Evolutionary conservation across 2,888 invertebrate genomes (phyloP).

Genomic region (Acleris holmiana): DNA sequence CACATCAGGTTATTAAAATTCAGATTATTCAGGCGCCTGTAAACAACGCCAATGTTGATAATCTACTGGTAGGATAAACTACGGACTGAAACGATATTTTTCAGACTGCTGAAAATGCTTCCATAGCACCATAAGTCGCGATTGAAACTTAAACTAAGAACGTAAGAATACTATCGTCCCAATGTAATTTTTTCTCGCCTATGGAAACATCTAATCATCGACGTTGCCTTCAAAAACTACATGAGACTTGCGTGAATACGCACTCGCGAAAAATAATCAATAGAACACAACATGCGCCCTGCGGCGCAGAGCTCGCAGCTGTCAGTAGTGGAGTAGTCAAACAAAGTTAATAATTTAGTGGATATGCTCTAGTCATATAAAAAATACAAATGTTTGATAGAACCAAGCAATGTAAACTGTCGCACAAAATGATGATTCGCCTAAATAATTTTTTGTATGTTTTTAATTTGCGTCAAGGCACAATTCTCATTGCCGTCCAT

Average conservation of each 20-base stretch:
- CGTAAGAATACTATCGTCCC: no score
- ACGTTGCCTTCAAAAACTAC: not conserved
- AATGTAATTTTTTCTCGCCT: no score
- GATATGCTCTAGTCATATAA: conserved; percentile 56
- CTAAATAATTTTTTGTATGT: conserved; percentile 78
- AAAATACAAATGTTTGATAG: conserved; percentile 73
- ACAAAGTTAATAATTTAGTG: conserved; percentile 63
- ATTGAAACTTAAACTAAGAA: no score
- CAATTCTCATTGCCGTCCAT: conserved; percentile 82
- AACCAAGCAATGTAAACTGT: conserved; percentile 72
- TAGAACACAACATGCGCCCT: conserved; percentile 70
- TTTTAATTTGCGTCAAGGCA: conserved; percentile 81
- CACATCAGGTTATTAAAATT: no score
- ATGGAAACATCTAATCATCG: not conserved
- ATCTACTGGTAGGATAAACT: no score
- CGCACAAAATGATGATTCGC: conserved; percentile 75
- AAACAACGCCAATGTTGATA: no score
- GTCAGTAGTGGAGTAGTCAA: conserved; percentile 51
- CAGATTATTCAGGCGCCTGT: no score
- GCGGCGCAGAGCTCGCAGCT: conserved; percentile 40
- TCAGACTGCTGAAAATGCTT: no score
- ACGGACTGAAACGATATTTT: no score
- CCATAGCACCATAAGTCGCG: no score
- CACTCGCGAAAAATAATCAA: conserved; percentile 63
- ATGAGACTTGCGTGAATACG: conserved; percentile 60